Base-by-base conservation (phyloP, 2,888 invertebrate species). In the Notocelia uddmanniana region DNA sequence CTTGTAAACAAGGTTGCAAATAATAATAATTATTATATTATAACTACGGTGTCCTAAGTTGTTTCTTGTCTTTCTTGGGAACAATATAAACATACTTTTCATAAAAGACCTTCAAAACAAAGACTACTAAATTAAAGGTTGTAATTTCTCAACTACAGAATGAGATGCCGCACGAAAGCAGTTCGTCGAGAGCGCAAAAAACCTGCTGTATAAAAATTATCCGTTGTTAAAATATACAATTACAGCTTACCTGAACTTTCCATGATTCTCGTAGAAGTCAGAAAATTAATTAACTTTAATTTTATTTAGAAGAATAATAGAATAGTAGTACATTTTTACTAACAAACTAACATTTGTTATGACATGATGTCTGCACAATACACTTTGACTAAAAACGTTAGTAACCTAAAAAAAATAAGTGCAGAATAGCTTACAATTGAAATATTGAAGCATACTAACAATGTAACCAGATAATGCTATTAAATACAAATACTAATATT, bases 191-290 rank as follows among this genome's bases (percentile, higher is more conserved):
- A n/a, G n/a, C 1, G 15, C 41, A 15, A 41, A 45, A n/a, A n/a
- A 45, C 0, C 11, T 21, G 21, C 21, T 11, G 10, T 19, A 11
- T 13, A 21, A 11, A 52, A 21, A 19, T 11, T 21, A 10, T 13
- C 15, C 13, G 8, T 13, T 59, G 37, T 1, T n/a, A 6, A 62
- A 50, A 31, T 1, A 26, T 18, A 15, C 15, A 41, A n/a, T 19
- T 6, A 5, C 13, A 57, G 19, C 9, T 50, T 63, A 63, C 63
- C 63, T 63, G 50, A 15, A 34, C 8, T 50, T 0, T 31, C 48
- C 63, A 63, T 63, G 26, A 34, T 63, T 50, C 18, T 19, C 10
- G 31, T 11, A 15, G 9, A 50, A 31, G 5, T 63, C 63, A 63
- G 63, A 19, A 50, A 13, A 31, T 19, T 50, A 63, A 50, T 45